A percentile compares a stretch with the other conserved stretches of the same genome.
Evolutionary conservation across 1,140 invertebrate genomes (phyloP).

Genomic region (Chlorops oryzae): DNA sequence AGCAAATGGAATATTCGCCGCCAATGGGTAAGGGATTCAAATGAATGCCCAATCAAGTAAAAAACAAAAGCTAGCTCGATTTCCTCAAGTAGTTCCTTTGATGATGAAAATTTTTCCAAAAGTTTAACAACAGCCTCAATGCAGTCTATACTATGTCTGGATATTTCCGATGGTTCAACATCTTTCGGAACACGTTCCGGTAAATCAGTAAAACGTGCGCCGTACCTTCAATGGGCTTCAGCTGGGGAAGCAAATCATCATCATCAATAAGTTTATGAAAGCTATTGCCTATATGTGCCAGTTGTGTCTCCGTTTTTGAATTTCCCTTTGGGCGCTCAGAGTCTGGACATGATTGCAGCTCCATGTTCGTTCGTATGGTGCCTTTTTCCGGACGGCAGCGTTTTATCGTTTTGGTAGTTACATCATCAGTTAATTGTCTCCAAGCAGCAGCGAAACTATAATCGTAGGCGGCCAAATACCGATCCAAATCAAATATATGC

Average conservation of each 20-base stretch:
- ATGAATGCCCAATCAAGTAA: constrained; percentile 88
- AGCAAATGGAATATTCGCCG: constrained; percentile 76
- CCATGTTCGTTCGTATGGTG: constrained; percentile 63
- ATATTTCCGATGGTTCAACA: constrained; percentile 74
- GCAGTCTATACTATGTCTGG: constrained; percentile 78
- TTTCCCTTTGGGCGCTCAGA: constrained; percentile 55
- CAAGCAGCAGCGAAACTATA: constrained; percentile 83
- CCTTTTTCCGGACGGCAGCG: constrained; percentile 59
- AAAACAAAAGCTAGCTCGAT: constrained; percentile 87
- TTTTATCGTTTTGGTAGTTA: constrained; percentile 54
- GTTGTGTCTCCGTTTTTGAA: constrained; percentile 1
- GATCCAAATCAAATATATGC: constrained; percentile 74
- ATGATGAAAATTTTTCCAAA: constrained; percentile 56
- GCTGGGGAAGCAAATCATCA: constrained; percentile 70
- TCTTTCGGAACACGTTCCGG: constrained; percentile 74
- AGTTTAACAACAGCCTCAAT: constrained; percentile 69
- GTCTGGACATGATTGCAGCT: constrained; percentile 61
- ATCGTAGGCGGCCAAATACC: constrained; percentile 82
- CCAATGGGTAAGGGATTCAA: constrained; percentile 96
- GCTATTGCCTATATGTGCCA: constrained; percentile 18
- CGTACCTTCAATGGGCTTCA: constrained; percentile 72
- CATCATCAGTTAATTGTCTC: constrained; percentile 71
- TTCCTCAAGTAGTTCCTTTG: constrained; percentile 72
- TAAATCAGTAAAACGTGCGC: constrained; percentile 68
- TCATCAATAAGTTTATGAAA: constrained; percentile 58